Percentiles rank a stretch among this genome's conserved stretches.
Conservation (phyloP, 1,140 invertebrate species). For the Drosophila nasuta region DNA sequence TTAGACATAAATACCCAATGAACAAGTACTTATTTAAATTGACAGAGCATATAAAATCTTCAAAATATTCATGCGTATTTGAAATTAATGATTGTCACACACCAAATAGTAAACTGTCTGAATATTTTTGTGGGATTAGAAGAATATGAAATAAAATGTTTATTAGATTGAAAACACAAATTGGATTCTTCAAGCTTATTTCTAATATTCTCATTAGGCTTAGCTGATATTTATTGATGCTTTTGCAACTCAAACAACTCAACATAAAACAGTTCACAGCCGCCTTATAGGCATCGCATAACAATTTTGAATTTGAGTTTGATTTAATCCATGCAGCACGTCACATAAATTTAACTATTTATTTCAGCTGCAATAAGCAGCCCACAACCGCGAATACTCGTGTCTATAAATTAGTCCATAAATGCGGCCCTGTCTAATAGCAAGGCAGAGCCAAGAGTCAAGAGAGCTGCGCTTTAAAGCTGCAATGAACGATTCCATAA, state of each 20-base stretch:
- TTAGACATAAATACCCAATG: background rate
- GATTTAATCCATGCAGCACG: slow-evolving; percentile 65
- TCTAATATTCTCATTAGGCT: background rate
- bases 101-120: no score
- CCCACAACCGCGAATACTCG: slow-evolving; percentile 51
- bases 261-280: slow-evolving; percentile 13
- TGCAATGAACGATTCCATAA: slow-evolving; percentile 75
- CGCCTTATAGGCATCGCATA: background rate
- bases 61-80: no score
- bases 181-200: no score
- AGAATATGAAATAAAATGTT: no score
- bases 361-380: slow-evolving; percentile 35
- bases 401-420: slow-evolving; percentile 70
- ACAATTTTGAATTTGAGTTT: slow-evolving; percentile 35
- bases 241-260: background rate
- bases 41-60: background rate
- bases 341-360: slow-evolving; percentile 66
- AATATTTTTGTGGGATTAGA: no score
- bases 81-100: no score
- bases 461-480: slow-evolving; percentile 42
- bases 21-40: background rate
- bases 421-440: slow-evolving; percentile 57
- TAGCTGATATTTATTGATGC: background rate
- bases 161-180: no score
- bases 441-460: slow-evolving; percentile 16